Percentiles rank a stretch among this genome's conserved stretches.
Evolutionary conservation across 1,140 invertebrate species (phyloP).

Genomic region (Archivesica marissinica): DNA sequence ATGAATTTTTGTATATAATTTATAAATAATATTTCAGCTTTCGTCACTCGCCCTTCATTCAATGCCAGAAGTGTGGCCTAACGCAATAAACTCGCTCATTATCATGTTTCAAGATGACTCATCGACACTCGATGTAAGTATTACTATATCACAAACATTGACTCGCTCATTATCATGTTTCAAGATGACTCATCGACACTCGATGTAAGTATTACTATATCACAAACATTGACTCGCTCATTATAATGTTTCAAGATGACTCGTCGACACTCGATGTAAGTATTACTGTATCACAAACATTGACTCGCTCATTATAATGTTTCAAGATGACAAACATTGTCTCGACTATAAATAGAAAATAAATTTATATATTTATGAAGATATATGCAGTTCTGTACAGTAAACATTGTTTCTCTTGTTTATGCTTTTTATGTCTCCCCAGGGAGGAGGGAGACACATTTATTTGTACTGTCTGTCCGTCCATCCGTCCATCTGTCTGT

Average conservation of each 20-base stretch:
- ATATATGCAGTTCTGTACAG: too few relatives aligned
- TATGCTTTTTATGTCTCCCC: too few relatives aligned
- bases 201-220: constrained; percentile 49
- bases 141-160: too few relatives aligned
- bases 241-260: constrained; percentile 87
- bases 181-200: constrained; percentile 84
- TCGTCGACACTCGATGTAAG: constrained; percentile 66
- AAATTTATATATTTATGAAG: neutral
- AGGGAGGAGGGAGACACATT: too few relatives aligned
- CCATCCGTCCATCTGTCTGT: too few relatives aligned
- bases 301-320: too few relatives aligned
- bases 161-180: constrained; percentile 88
- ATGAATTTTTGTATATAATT: too few relatives aligned
- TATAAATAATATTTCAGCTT: constrained; percentile 85
- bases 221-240: constrained; percentile 87
- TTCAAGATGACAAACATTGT: too few relatives aligned
- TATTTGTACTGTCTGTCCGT: too few relatives aligned
- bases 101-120: constrained; percentile 87
- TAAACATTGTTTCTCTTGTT: too few relatives aligned
- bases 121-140: constrained; percentile 43
- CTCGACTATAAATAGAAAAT: neutral
- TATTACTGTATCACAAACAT: too few relatives aligned
- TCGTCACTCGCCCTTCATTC: constrained; percentile 89
- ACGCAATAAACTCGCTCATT: constrained; percentile 88
- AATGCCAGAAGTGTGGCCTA: constrained; percentile 87